Evolutionary conservation across 92 coral and sea anemone genomes (phyloP).

Genomic region (Bergia puertoricense): DNA sequence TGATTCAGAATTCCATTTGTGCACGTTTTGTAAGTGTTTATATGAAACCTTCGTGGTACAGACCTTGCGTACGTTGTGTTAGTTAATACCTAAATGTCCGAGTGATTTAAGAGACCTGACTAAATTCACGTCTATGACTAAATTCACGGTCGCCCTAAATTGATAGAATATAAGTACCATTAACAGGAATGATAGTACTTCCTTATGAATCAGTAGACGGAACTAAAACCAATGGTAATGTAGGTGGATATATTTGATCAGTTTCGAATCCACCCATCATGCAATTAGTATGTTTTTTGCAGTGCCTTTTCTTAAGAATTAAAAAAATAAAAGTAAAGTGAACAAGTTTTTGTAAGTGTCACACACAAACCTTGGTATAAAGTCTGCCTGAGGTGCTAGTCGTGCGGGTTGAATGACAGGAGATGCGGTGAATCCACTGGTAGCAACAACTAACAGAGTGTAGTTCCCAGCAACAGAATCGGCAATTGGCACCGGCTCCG

Average conservation of each 20-base stretch:
- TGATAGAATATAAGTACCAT: too few relatives aligned
- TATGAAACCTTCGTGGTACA: too few relatives aligned
- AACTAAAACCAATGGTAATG: not conserved
- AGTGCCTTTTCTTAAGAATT: too few relatives aligned
- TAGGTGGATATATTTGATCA: not conserved
- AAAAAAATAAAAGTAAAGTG: not conserved
- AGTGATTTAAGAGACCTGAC: too few relatives aligned
- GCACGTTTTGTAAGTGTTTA: too few relatives aligned
- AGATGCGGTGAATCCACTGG: slow-evolving; percentile 63
- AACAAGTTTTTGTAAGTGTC: not conserved
- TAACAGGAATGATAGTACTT: too few relatives aligned
- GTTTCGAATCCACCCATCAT: not conserved
- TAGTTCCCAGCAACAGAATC: slow-evolving; percentile 73
- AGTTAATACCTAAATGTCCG: too few relatives aligned
- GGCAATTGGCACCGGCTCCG: slow-evolving; percentile 65
- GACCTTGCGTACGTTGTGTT: too few relatives aligned
- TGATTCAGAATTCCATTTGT: too few relatives aligned
- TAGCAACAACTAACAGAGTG: slow-evolving; percentile 75
- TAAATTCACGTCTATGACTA: too few relatives aligned
- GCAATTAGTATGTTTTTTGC: too few relatives aligned
- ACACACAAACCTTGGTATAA: slow-evolving; percentile 83
- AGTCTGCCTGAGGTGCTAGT: slow-evolving; percentile 83
- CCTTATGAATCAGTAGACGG: not conserved
- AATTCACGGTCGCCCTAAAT: too few relatives aligned
- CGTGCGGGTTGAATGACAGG: slow-evolving; percentile 69